Percentiles rank a stretch among this genome's conserved stretches.
Conservation (phyloP, 2,888 invertebrate species). For the Drosophila percnosoma region DNA sequence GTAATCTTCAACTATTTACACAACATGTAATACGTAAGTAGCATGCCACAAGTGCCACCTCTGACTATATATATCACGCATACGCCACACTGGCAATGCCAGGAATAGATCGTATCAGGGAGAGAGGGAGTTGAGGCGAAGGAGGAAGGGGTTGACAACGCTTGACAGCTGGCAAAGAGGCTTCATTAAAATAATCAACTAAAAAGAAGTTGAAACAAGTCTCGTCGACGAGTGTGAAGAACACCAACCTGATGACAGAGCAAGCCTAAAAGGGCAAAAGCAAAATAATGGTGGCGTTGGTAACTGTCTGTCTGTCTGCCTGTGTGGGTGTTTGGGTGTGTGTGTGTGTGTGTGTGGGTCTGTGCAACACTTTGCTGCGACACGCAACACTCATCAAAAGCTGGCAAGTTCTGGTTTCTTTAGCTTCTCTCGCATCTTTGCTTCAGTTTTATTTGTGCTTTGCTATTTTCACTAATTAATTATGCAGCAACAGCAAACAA, state of each 20-base stretch:
- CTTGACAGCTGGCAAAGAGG: conserved; percentile 47
- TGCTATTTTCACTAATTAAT: conserved; percentile 78
- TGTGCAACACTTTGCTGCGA: conserved; percentile 52
- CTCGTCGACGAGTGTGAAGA: conserved; percentile 42
- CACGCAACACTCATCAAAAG: conserved; percentile 63
- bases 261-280: conserved; percentile 36
- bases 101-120: not conserved
- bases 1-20: conserved; percentile 23
- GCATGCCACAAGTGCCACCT: conserved; percentile 36
- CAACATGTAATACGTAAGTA: conserved; percentile 52
- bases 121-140: not conserved
- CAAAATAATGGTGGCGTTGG: conserved; percentile 21
- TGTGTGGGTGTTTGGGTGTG: conserved; percentile 3
- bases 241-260: conserved; percentile 24
- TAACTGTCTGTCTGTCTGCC: conserved; percentile 2
- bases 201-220: conserved; percentile 42
- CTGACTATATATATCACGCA: conserved; percentile 22
- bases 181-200: conserved; percentile 71
- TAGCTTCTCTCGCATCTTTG: conserved; percentile 40
- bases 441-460: conserved; percentile 41
- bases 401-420: conserved; percentile 54
- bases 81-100: conserved; percentile 33
- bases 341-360: conserved; percentile 6
- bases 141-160: conserved; percentile 4
- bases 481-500: conserved; percentile 80